Base-by-base conservation (phyloP, 2,113 vertebrate genomes). In the Xenus cinereus region DNA sequence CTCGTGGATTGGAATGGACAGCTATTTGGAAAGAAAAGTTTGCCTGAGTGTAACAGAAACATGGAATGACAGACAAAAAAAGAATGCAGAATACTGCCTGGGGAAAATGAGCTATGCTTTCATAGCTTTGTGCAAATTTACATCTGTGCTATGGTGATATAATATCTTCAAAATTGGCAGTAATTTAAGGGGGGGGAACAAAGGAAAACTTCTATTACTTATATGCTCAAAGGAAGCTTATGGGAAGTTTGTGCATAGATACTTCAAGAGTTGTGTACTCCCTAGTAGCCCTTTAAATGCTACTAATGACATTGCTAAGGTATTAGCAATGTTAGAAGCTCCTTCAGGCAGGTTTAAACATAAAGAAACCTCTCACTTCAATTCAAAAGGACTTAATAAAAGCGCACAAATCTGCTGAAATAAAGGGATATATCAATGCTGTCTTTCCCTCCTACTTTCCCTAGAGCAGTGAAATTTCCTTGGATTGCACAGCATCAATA, bases 11-110 rank as follows among this genome's bases (percentile, higher is more conserved):
- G 73, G 83, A 94, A 68, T 28, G 32, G 79, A 92, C 83, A 90
- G 80, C 60, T 75, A 74, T 59, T 93, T 88, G 92, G 90, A 89
- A 84, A 68, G 46, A 75, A 84, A 86, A 93, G 50, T 59, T 21
- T 2, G 85, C 33, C 53, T 4, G 17, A 93, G 50, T 14, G 30
- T 78, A 93, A 86, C 33, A 94, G 82, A 78, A 95, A 95, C 43
- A 81, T 10, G 39, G 83, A 92, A 94, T 96, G 95, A 96, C 96
- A 87, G 93, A 94, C 72, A 85, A 89, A 96, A 95, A 92, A 92
- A 96, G 90, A 96, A 97, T 91, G 95, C 79, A 95, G 79, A 90
- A 86, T 51, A 50, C 27, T 71, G 88, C 92, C 95, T 51, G 12
- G 23, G 93, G 95, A 23, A 95, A 96, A 94, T 96, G 82, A 94